A percentile compares a stretch with the other conserved stretches of the same genome.
These are phyloP conservation scores for Sebastes trivittatus DNA, from an alignment of 2,797 vertebrate genomes.

Conservation along the genomic window DNA sequence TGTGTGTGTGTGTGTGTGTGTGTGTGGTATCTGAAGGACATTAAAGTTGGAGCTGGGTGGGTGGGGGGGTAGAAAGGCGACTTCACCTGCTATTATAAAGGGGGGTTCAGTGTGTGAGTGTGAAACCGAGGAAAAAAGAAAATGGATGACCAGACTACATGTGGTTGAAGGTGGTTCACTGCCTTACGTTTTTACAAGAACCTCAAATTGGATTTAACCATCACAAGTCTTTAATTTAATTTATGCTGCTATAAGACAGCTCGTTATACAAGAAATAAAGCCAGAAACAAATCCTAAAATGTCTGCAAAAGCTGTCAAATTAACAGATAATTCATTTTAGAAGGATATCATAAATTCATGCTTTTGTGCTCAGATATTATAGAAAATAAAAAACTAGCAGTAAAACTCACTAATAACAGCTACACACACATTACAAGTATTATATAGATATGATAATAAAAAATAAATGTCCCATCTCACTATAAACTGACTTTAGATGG, in stretches of 20 bases:
- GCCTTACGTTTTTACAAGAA: background rate
- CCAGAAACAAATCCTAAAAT: background rate
- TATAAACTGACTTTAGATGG: no score
- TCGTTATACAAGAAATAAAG: background rate
- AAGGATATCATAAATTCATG: background rate
- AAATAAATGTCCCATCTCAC: background rate
- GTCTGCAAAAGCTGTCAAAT: background rate
- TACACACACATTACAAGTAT: background rate
- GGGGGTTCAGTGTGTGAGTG: conserved; percentile 4
- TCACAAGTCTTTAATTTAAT: background rate
- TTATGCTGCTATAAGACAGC: background rate
- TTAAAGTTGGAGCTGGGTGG: background rate
- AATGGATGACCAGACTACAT: background rate
- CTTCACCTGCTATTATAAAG: conserved; percentile 41
- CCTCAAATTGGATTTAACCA: background rate
- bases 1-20: background rate
- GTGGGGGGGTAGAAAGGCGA: background rate
- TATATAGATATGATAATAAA: background rate
- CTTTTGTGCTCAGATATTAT: background rate
- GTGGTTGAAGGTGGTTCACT: background rate
- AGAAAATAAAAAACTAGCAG: background rate
- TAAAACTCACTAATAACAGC: background rate
- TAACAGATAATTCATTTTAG: background rate
- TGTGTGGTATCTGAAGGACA: conserved; percentile 6
- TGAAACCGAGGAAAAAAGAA: background rate